Evolutionary conservation across 2,113 vertebrate species (phyloP), one percentile per base, ranked within the genome.

Genomic region (Phycodurus eques): DNA sequence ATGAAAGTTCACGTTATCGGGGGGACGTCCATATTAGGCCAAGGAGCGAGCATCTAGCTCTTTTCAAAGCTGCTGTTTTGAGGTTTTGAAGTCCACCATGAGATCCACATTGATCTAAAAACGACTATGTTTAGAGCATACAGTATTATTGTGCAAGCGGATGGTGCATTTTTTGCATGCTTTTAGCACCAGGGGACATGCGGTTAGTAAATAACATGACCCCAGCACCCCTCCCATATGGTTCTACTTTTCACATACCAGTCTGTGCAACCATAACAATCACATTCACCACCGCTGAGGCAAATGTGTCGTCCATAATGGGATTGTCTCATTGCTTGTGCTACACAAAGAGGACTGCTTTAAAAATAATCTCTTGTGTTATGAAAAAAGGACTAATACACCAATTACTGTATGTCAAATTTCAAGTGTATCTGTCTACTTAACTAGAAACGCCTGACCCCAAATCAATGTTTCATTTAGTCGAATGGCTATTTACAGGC

Each of bases 181-280:
- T 68, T 66, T 79, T 15, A 60, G 51, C 17, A 27, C 66, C 4
- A 9, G 14, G 7, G 57, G 66, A 19, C 47, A 33, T 73, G 73
- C 75, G 73, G 56, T 56, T 43, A 73, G 67, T 78, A 68, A 72
- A 75, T 69, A 2, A 46, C 39, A 14, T 27, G 31, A 27, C 72
- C 74, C 72, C 51, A 33, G 17, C 11, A 0, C 61, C n/a, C n/a
- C 59, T 17, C 31, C 66, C 85, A 83, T 77, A 54, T 87, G 86
- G 79, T 51, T 27, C 67, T 33, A 73, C 60, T 87, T 83, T 46
- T 73, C 6, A 11, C 75, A 68, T 70, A 61, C 72, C 76, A 80
- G 63, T 12, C 39, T 0, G 2, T 67, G n/a, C 1, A 68, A 74
- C 9, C 11, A 59, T 10, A 59, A 35, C 27, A 14, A 44, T 65